A percentile compares a stretch with the other conserved stretches of the same genome.
phyloP scores from a whole-genome alignment of 2,888 invertebrate genomes.

The Pherbina coryleti region DNA sequence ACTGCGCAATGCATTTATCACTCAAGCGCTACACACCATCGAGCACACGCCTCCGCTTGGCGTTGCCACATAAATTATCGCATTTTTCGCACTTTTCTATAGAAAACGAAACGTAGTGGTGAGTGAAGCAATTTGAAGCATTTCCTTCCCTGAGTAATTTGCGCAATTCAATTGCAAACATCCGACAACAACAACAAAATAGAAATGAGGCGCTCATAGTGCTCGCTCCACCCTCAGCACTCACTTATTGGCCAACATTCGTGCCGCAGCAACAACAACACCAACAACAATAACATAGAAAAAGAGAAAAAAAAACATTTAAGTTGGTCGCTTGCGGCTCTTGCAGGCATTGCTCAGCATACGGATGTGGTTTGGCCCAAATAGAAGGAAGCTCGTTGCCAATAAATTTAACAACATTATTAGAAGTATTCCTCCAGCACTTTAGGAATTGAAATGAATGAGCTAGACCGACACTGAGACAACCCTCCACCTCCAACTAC shows the following conservation, averaged over 20 bases:
- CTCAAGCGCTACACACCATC: not conserved
- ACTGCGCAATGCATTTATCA: not conserved
- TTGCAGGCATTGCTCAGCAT: not conserved
- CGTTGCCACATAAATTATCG: slow-evolving; percentile 29
- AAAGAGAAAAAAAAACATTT: not conserved
- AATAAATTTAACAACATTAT: slow-evolving; percentile 35
- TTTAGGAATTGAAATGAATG: not conserved
- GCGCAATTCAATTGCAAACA: slow-evolving; percentile 36
- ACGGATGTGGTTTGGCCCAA: slow-evolving; percentile 32
- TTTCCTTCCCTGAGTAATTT: slow-evolving; percentile 38
- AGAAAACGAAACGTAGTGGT: not conserved
- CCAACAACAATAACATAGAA: not conserved
- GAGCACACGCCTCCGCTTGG: not conserved
- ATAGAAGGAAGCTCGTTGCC: slow-evolving; percentile 30
- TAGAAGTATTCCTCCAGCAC: slow-evolving; percentile 11
- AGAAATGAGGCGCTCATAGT: not conserved
- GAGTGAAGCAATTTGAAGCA: slow-evolving; percentile 35
- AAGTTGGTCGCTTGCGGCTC: slow-evolving; percentile 6
- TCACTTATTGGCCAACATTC: slow-evolving; percentile 24
- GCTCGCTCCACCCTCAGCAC: not conserved
- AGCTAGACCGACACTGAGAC: slow-evolving; percentile 1
- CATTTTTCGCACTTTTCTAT: slow-evolving; percentile 29
- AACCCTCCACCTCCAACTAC: not conserved
- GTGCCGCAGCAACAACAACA: not conserved
- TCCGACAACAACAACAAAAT: slow-evolving; percentile 16